Conservation (phyloP, 2,797 vertebrate genomes). For the Tokudaia tokunoshimensis region DNA sequence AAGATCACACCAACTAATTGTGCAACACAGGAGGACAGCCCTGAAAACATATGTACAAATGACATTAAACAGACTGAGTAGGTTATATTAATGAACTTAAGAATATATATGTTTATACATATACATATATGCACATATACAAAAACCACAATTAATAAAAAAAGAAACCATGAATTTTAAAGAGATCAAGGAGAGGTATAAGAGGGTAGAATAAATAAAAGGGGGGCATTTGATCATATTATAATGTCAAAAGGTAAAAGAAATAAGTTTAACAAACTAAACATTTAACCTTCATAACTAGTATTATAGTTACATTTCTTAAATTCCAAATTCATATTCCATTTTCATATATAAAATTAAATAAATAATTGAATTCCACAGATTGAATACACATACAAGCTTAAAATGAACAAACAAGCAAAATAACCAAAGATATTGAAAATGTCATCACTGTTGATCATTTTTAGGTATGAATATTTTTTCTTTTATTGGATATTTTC, state of each 20-base stretch:
- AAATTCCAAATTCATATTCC: background rate
- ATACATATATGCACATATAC: background rate
- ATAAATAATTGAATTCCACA: background rate
- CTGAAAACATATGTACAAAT: background rate
- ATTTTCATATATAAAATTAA: background rate
- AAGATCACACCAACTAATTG: background rate
- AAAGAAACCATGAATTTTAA: background rate
- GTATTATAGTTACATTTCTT: background rate
- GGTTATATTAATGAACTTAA: background rate
- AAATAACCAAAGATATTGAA: background rate
- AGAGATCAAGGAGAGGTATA: background rate
- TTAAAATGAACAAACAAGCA: background rate
- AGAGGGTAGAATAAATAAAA: too few species aligned
- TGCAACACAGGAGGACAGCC: background rate
- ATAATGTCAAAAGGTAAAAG: background rate
- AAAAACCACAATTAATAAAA: background rate
- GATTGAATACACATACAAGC: background rate
- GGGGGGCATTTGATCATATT: background rate
- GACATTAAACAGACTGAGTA: background rate
- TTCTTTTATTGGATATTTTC: too few species aligned
- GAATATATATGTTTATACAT: background rate
- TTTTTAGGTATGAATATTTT: too few species aligned
- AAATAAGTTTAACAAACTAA: background rate
- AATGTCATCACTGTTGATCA: background rate
- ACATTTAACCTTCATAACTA: background rate